Evolutionary conservation across 2,113 vertebrate genomes (phyloP).

Genomic region (Myxocyprinus asiaticus): DNA sequence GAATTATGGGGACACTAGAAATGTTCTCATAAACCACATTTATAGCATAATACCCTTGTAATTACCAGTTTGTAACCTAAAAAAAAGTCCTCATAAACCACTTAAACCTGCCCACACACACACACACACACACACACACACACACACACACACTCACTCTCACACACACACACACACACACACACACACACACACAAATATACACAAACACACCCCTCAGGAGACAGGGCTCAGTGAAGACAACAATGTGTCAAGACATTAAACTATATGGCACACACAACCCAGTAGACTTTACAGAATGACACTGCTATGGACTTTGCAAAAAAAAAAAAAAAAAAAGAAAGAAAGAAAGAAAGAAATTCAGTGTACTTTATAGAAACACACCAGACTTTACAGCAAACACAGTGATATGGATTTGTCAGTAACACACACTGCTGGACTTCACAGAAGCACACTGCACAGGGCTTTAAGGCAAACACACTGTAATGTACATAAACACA

Average conservation of each 20-base stretch:
- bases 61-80: too few relatives aligned
- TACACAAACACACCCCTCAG: slow-evolving; percentile 1
- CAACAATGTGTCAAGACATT: neutral
- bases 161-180: slow-evolving; percentile 13
- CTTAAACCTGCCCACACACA: too few relatives aligned
- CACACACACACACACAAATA: slow-evolving; percentile 25
- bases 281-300: too few relatives aligned
- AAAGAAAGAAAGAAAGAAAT: too few relatives aligned
- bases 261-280: slow-evolving; percentile 1
- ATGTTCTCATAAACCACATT: too few relatives aligned
- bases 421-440: neutral
- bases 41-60: too few relatives aligned
- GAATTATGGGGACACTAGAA: too few relatives aligned
- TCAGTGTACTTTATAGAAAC: too few relatives aligned
- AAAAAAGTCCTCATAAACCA: too few relatives aligned
- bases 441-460: neutral
- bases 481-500: neutral
- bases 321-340: too few relatives aligned
- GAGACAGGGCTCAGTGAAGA: neutral
- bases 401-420: neutral
- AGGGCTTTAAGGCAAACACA: neutral
- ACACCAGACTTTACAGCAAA: neutral
- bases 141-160: slow-evolving; percentile 41
- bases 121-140: too few relatives aligned
- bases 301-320: too few relatives aligned